These are phyloP conservation scores for Apamea epomidion DNA, from an alignment of 2,888 invertebrate species.

Conservation along the genomic window DNA sequence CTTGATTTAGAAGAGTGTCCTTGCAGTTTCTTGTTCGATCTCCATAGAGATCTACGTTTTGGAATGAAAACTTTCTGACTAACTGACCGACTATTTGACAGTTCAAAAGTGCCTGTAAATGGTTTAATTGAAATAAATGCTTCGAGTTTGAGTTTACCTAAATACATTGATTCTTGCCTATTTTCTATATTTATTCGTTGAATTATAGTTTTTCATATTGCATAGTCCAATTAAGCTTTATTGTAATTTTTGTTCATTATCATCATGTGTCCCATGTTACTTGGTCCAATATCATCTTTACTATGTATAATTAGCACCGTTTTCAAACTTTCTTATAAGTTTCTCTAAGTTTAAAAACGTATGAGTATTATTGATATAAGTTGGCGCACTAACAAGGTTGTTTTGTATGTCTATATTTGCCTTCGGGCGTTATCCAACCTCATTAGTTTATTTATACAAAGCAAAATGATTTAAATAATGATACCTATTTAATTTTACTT, in stretches of 20 bases:
- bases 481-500: not conserved
- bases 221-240: no score
- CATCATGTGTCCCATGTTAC: no score
- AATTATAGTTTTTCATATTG: not conserved
- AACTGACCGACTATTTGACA: no score
- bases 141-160: no score
- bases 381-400: not conserved
- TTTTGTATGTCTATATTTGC: not conserved
- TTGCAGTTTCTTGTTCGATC: no score
- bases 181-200: not conserved
- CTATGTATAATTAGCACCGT: not conserved
- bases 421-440: not conserved
- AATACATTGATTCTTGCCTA: not conserved
- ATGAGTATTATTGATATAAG: not conserved
- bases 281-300: not conserved
- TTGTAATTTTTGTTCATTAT: no score
- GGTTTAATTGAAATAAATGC: no score
- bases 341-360: no score
- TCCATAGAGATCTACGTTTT: no score
- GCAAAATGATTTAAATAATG: not conserved
- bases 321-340: not conserved
- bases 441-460: conserved; percentile 1
- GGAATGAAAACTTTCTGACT: no score
- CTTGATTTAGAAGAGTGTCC: no score
- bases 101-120: no score